Percentiles rank a stretch among this genome's conserved stretches.
phyloP scores from a whole-genome alignment of 2,797 vertebrate species.

The Melopsittacus undulatus region DNA sequence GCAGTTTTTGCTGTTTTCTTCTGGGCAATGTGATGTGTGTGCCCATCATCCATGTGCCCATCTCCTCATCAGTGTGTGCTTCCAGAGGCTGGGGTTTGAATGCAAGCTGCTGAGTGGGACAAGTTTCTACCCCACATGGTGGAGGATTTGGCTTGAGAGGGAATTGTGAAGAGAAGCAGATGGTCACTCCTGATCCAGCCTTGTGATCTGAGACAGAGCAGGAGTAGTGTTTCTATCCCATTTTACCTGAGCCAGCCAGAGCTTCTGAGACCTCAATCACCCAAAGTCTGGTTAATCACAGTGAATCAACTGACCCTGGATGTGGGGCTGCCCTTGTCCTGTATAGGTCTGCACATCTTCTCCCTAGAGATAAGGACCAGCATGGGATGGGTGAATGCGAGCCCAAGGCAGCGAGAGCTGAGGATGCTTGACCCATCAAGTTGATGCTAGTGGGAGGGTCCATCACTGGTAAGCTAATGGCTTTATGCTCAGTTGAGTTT shows the following conservation, averaged over 20 bases:
- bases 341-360: accelerated
- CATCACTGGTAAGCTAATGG: neutral
- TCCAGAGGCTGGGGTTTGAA: neutral
- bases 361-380: neutral
- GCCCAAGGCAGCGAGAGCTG: neutral
- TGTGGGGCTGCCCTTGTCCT: accelerated
- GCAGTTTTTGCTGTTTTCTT: neutral
- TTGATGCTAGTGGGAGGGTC: neutral
- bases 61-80: neutral
- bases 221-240: neutral
- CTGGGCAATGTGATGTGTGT: accelerated
- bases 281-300: neutral
- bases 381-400: neutral
- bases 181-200: neutral
- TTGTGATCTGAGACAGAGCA: neutral
- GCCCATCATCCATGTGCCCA: neutral
- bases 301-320: neutral
- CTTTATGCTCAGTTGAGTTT: neutral
- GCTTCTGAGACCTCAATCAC: neutral
- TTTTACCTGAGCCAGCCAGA: neutral
- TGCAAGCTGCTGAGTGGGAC: neutral
- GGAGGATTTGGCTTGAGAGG: neutral
- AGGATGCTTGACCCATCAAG: neutral
- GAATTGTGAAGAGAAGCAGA: neutral
- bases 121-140: neutral